Conservation (phyloP, 2,888 invertebrate genomes). For the Stenchaetothrips biformis region DNA sequence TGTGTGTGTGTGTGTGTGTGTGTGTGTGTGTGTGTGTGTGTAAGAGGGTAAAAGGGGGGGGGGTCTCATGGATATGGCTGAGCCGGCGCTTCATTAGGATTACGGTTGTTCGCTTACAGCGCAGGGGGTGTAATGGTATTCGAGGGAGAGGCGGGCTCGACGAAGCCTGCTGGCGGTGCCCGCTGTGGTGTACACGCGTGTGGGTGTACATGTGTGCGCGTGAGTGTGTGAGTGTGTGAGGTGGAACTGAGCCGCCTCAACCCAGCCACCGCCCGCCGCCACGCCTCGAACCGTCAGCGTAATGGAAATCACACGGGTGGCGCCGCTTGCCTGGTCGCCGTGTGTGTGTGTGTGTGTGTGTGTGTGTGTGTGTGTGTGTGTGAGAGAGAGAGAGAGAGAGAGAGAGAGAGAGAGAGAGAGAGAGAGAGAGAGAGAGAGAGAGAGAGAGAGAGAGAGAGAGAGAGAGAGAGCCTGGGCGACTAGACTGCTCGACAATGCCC, state of each 20-base stretch:
- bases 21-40: background rate
- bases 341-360: background rate
- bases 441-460: too few species aligned
- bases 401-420: background rate
- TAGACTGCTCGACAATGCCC: background rate
- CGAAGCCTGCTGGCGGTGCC: background rate
- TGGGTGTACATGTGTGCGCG: background rate
- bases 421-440: background rate
- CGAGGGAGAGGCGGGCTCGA: background rate
- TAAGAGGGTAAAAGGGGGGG: background rate
- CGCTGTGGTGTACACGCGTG: background rate
- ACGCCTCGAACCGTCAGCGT: background rate
- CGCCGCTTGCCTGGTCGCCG: background rate
- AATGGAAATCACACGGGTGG: conserved; percentile 12
- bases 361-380: background rate
- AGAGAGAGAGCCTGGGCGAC: too few species aligned
- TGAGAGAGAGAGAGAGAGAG: background rate
- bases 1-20: background rate
- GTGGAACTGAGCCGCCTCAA: background rate
- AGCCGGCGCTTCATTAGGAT: conserved; percentile 9
- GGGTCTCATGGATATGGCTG: background rate
- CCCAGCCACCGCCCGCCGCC: too few species aligned
- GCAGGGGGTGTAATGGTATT: background rate
- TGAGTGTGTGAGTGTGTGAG: background rate
- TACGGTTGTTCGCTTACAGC: conserved; percentile 11